Evolutionary conservation across 2,888 invertebrate genomes (phyloP), one percentile per base, ranked within the genome.

Genomic region (Spisula subtruncata): DNA sequence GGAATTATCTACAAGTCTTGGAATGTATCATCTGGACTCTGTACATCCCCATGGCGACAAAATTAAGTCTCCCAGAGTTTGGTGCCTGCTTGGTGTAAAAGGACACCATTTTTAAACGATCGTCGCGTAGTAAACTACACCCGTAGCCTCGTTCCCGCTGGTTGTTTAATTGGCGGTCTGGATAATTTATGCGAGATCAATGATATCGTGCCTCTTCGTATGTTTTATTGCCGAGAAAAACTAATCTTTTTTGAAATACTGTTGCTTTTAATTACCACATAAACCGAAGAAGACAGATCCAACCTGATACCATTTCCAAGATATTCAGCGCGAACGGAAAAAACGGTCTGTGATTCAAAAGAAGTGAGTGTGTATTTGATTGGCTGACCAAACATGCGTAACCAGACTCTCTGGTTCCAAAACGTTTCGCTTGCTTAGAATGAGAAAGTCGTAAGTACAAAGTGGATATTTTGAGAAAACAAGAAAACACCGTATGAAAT

Each of bases 131-230:
- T 80, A 80, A 80, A 85, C 85, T 85, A 35, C 60, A 35, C 56
- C n/a, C 75, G 46, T 46, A 71, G 85, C 51, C 85, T 85, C 54
- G 85, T 80, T 85, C 85, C 16, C 85, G 85, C 85, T 85, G 85
- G 5, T 85, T 32, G 35, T 12, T 51, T 80, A 85, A 85, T 85
- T 56, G 80, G 25, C 41, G 48, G 32, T 16, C 54, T 35, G 20
- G 79, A 80, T 54, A 85, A 56, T 71, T 54, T 75, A 51, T 79
- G 29, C 35, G 79, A 41, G 85, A 80, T 85, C 85, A 85, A 85
- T 35, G 60, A 2, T 85, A 85, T 85, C 75, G 32, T 14, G 75
- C 8, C 35, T 32, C 35, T 32, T 35, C 32, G 35, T 75, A 32
- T 5, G 2, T 75, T 32, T 35, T 32, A 75, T 75, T 75, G 75